Base-by-base conservation (phyloP, 2,113 vertebrate genomes). In the Phocoena phocoena region DNA sequence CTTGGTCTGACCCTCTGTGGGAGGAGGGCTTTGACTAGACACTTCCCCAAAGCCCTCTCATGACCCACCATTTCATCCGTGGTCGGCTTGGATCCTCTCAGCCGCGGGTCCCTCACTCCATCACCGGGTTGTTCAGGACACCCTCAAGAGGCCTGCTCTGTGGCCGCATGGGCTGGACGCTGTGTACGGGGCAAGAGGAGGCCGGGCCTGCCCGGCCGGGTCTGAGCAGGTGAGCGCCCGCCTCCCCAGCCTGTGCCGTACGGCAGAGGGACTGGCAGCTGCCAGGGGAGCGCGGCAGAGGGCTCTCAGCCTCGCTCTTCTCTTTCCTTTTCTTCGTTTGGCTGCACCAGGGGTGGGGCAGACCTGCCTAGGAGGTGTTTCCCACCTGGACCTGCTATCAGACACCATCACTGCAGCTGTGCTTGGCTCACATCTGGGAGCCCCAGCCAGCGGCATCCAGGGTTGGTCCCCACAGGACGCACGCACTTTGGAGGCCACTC, bases 371-470 rank as follows among this genome's bases (percentile, higher is more conserved):
- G 41, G 81, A 63, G 73, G n/a, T 12, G 2, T 65, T 53, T 53
- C 17, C 33, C 26, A 5, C 12, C 5, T 8, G 93, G 70, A 74
- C 63, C 88, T 67, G 67, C 93, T 91, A 65, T 92, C 93, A 50
- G 73, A 38, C 73, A 28, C 77, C 0, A 21, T 86, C 77, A 70
- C 80, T 91, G 85, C 33, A 25, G 60, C 25, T 36, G 23, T 47
- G 70, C 53, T 96, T 62, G 36, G 38, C 81, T 94, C 92, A 79
- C 88, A 94, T 47, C 81, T 15, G 65, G 65, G 55, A 85, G 89
- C 62, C n/a, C 79, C 20, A 71, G 47, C 28, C 33, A 12, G 36
- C 0, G 0, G 31, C 68, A 36, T 83, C 86, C 86, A 38, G 68
- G 36, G 83, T 81, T 50, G 76, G 73, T 91, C 82, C 36, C 79